Evolutionary conservation across 2,113 vertebrate genomes (phyloP), one percentile per base, ranked within the genome.

Genomic region (Brachyistius frenatus): DNA sequence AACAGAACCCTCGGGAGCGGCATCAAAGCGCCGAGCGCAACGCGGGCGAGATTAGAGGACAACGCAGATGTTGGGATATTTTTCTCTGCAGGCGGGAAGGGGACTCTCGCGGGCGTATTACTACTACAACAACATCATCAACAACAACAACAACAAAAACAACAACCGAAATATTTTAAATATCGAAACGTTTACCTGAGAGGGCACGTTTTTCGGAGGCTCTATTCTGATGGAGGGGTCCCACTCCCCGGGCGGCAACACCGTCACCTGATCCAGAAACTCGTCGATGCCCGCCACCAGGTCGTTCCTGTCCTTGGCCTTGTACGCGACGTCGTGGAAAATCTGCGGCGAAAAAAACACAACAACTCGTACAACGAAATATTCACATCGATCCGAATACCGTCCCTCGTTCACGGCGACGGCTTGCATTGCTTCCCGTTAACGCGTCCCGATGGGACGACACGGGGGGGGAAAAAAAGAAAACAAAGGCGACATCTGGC

Each of bases 211-310:
- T 93, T 99, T 99, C 58, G 98, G 98, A 76, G 98, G 98, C 71
- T 99, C 98, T 96, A 99, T 99, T 88, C 98, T 94, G 89, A 99
- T 99, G 64, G 97, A 97, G 80, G 98, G 98, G 81, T 99, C 98
- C 98, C 98, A 99, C 88, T 99, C 98, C 86, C 98, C 98, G n/a
- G 98, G 98, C 55, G 98, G 98, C 11, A 99, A 94, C 80, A 99
- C 98, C 2, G 98, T 99, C 83, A 99, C 98, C 80, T 99, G 98
- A 91, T 99, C 98, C 81, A 99, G 95, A 92, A 99, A 99, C 88
- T 99, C 98, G 77, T 99, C 98, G 2, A 99, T 98, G 70, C 98
- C 98, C 5, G 98, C 96, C 35, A 99, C 96, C 88, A 99, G 94
- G 86, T 99, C 98, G 83, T 94, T 98, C 41, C 98, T 96, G 89